phyloP scores from a whole-genome alignment of 2,797 vertebrate species.

The Rachycentron canadum region DNA sequence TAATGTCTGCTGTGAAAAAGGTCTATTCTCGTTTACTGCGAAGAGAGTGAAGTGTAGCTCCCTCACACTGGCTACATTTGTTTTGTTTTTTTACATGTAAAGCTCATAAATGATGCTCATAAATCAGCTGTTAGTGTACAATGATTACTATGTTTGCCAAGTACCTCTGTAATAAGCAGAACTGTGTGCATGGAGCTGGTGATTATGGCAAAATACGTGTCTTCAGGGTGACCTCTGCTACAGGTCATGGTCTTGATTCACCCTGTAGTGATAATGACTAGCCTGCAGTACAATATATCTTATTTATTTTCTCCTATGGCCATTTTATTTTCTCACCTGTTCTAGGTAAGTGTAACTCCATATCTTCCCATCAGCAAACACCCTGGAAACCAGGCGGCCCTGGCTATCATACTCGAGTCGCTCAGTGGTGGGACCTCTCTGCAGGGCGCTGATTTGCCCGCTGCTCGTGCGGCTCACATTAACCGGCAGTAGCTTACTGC shows the following conservation, averaged over 20 bases:
- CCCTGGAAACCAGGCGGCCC: slow-evolving; percentile 93
- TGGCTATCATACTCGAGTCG: slow-evolving; percentile 94
- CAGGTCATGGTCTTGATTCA: slow-evolving; percentile 25
- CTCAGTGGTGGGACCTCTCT: slow-evolving; percentile 94
- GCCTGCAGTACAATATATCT: slow-evolving; percentile 32
- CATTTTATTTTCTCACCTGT: slow-evolving; percentile 87
- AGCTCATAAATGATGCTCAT: slow-evolving; percentile 23
- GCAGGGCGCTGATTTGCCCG: slow-evolving; percentile 95
- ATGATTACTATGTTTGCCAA: slow-evolving; percentile 21
- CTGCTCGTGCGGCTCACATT: slow-evolving; percentile 95
- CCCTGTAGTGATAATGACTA: slow-evolving; percentile 41
- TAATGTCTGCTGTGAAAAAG: neutral
- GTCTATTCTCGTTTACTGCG: neutral
- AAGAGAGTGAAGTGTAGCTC: neutral
- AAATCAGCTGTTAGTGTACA: slow-evolving; percentile 23
- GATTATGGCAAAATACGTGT: slow-evolving; percentile 35
- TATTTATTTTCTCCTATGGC: slow-evolving; percentile 21
- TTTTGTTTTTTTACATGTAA: slow-evolving; percentile 17
- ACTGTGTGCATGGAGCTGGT: slow-evolving; percentile 11
- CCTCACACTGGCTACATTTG: neutral
- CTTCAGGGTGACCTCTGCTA: slow-evolving; percentile 48
- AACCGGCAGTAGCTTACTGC: slow-evolving; percentile 97
- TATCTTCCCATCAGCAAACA: slow-evolving; percentile 99
- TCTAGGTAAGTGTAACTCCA: slow-evolving; percentile 99
- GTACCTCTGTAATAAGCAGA: slow-evolving; percentile 24